Evolutionary conservation across 2,888 invertebrate genomes (phyloP).

Genomic region (Orthosia gracilis): DNA sequence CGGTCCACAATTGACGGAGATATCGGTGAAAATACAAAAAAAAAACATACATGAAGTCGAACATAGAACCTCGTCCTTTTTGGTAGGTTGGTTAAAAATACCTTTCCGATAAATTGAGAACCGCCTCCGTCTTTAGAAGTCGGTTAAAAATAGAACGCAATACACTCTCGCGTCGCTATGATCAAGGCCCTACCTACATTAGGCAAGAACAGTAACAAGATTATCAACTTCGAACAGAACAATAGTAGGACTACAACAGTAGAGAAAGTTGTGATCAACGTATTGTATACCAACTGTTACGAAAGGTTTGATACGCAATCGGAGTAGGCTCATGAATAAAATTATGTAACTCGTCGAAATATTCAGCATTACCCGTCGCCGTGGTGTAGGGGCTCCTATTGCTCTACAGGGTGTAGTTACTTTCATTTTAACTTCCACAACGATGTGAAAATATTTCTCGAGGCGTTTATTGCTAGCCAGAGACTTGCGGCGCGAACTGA

Average conservation of each 20-base stretch:
- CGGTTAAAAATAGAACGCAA: background rate
- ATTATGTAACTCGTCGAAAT: constrained; percentile 86
- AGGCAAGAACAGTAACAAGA: constrained; percentile 4
- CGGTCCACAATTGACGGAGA: too few species aligned
- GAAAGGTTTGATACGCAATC: constrained; percentile 78
- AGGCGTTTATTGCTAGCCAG: constrained; percentile 87
- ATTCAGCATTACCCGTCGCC: constrained; percentile 84
- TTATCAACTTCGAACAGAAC: constrained; percentile 34
- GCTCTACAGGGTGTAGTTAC: constrained; percentile 88
- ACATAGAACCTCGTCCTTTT: too few species aligned
- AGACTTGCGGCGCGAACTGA: constrained; percentile 80
- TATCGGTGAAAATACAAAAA: too few species aligned
- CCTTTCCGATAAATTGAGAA: too few species aligned
- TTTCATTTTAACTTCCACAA: constrained; percentile 90
- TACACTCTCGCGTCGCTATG: background rate
- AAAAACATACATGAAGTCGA: too few species aligned
- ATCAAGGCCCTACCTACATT: background rate
- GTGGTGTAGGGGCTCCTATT: constrained; percentile 79
- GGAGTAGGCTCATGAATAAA: constrained; percentile 86
- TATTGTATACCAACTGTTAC: constrained; percentile 73
- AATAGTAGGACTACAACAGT: constrained; percentile 44
- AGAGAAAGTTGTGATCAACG: constrained; percentile 59
- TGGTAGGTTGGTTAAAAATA: too few species aligned
- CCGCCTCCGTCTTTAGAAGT: background rate
- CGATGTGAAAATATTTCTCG: constrained; percentile 90